Evolutionary conservation across 2,797 vertebrate genomes (phyloP).

Genomic region (Loriculus beryllinus): DNA sequence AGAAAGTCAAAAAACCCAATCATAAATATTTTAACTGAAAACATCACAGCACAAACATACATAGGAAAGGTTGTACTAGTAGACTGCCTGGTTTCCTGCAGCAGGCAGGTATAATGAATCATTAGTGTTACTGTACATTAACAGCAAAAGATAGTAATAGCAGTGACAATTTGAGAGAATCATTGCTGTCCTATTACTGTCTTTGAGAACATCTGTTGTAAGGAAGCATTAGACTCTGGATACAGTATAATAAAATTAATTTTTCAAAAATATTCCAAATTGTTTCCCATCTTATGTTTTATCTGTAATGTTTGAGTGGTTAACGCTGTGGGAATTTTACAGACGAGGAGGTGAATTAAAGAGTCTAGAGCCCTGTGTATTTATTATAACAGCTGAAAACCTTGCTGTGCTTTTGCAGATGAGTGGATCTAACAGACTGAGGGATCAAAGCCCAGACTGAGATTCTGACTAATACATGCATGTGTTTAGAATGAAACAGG

Average conservation of each 20-base stretch:
- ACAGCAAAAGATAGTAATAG: not conserved
- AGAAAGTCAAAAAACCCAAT: not conserved
- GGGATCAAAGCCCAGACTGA: not conserved
- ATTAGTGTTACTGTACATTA: slow-evolving; percentile 11
- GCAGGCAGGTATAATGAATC: not conserved
- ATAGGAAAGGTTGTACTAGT: not conserved
- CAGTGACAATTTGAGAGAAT: not conserved
- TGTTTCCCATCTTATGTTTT: not conserved
- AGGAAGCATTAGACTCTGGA: slow-evolving; percentile 10
- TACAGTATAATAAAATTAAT: not conserved
- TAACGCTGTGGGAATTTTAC: not conserved
- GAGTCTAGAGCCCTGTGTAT: not conserved
- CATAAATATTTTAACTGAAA: slow-evolving; percentile 33
- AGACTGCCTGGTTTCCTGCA: slow-evolving; percentile 35
- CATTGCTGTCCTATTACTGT: not conserved
- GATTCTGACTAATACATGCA: not conserved
- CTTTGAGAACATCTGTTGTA: not conserved
- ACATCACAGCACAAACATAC: not conserved
- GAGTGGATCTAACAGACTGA: not conserved
- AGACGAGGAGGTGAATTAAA: not conserved
- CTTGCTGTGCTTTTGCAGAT: not conserved
- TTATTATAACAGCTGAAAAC: not conserved
- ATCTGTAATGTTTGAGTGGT: not conserved
- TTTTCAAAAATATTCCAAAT: slow-evolving; percentile 41
- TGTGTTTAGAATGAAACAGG: not conserved